phyloP scores from a whole-genome alignment of 2,113 vertebrate genomes.

The Dolichotis patagonum region DNA sequence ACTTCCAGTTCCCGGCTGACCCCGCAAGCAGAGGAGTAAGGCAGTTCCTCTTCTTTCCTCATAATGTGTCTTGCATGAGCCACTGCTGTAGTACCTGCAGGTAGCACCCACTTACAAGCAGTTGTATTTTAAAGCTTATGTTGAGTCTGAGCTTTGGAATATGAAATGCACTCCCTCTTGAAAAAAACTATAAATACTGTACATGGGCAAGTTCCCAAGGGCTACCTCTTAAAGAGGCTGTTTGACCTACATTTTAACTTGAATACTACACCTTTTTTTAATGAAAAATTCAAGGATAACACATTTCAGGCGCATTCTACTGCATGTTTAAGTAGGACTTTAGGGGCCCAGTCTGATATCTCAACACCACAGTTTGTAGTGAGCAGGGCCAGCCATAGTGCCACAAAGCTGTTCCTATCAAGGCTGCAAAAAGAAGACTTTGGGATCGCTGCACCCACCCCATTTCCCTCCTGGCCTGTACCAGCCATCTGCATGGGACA shows the following conservation, averaged over 20 bases:
- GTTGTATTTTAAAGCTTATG: not conserved
- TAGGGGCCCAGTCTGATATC: not conserved
- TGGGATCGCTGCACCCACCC: not conserved
- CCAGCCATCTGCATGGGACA: not conserved
- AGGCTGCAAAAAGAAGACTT: not conserved
- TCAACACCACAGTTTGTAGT: not conserved
- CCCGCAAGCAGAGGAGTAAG: not conserved
- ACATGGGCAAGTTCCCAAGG: not conserved
- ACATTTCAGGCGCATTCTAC: not conserved
- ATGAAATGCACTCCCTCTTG: not conserved
- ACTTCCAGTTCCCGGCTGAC: constrained; percentile 49
- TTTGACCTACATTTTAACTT: not conserved
- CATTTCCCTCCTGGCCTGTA: too few relatives aligned
- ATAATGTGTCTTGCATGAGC: not conserved
- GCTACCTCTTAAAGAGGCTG: not conserved
- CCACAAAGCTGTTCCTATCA: not conserved
- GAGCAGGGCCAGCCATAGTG: not conserved
- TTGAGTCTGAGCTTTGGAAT: not conserved
- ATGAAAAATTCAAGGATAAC: not conserved
- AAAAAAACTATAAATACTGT: not conserved
- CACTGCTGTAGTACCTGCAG: not conserved
- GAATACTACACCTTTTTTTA: constrained; percentile 13
- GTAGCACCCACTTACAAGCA: not conserved
- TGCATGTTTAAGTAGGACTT: not conserved
- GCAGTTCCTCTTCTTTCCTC: constrained; percentile 32